These are phyloP conservation scores for Carposina sasakii DNA, from an alignment of 1,140 invertebrate genomes.

Conservation along the genomic window DNA sequence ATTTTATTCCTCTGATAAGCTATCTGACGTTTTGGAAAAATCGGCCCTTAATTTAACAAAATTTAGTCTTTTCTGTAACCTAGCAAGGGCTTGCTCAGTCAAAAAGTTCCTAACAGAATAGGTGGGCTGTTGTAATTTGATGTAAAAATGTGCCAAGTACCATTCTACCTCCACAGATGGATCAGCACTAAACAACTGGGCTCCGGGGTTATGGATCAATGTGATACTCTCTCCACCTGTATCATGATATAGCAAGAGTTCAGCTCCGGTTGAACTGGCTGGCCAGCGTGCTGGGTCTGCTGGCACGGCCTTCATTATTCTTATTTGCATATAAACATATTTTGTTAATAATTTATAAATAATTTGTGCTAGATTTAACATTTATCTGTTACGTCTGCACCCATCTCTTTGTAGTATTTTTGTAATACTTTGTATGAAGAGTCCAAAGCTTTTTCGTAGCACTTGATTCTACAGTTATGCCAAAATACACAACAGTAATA, in stretches of 20 bases:
- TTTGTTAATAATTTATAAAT: slow-evolving; percentile 58
- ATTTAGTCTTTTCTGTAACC: too few relatives aligned
- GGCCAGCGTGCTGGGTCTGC: slow-evolving; percentile 9
- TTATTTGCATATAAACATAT: slow-evolving; percentile 54
- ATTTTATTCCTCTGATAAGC: too few relatives aligned
- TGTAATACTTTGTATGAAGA: slow-evolving; percentile 48
- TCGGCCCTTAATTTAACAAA: not conserved
- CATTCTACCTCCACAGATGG: slow-evolving; percentile 58
- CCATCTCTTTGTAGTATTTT: slow-evolving; percentile 47
- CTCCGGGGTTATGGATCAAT: slow-evolving; percentile 21
- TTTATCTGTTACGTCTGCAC: slow-evolving; percentile 29
- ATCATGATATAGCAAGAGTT: slow-evolving; percentile 15
- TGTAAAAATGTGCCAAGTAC: too few relatives aligned
- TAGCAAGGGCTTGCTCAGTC: too few relatives aligned
- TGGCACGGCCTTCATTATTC: slow-evolving; percentile 33
- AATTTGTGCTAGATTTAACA: slow-evolving; percentile 42
- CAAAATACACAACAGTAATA: too few relatives aligned
- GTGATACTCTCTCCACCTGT: slow-evolving; percentile 29
- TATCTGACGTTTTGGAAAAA: too few relatives aligned
- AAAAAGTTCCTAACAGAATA: too few relatives aligned
- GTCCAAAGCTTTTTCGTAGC: slow-evolving; percentile 36
- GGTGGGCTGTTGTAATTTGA: too few relatives aligned
- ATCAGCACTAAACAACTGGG: slow-evolving; percentile 56
- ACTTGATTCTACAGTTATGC: too few relatives aligned
- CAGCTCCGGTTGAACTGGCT: not conserved